Evolutionary conservation across 2,797 vertebrate genomes (phyloP).

Genomic region (Urophycis tenuis): DNA sequence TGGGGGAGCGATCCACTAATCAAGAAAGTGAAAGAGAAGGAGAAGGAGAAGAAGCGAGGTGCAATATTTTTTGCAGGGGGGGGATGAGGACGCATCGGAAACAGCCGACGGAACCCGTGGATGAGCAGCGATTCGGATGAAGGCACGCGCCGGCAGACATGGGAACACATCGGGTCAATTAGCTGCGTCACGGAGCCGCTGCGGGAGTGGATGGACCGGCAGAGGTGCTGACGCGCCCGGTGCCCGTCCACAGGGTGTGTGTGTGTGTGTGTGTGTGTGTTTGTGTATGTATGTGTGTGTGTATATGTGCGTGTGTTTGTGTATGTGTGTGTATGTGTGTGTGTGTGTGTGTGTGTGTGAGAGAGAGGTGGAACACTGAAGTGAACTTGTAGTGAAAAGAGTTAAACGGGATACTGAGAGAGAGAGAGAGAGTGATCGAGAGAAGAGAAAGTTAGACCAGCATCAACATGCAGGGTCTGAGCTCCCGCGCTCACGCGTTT

Average conservation of each 20-base stretch:
- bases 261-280: too few species aligned
- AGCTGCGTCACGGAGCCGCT: slow-evolving; percentile 49
- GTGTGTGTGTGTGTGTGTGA: slow-evolving; percentile 26
- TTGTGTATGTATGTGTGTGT: not conserved
- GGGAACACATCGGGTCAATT: slow-evolving; percentile 53
- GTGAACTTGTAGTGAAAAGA: slow-evolving; percentile 3
- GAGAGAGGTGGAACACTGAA: slow-evolving; percentile 29
- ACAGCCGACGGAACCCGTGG: slow-evolving; percentile 47
- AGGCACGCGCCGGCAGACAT: slow-evolving; percentile 45
- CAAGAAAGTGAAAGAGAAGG: slow-evolving; percentile 35
- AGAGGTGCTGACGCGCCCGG: slow-evolving; percentile 31
- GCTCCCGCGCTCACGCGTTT: slow-evolving; percentile 84
- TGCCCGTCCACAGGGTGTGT: slow-evolving; percentile 11
- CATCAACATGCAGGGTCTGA: slow-evolving; percentile 78
- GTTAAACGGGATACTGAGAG: slow-evolving; percentile 23
- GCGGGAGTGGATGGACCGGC: slow-evolving; percentile 35
- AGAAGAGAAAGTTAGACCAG: not conserved
- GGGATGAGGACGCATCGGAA: slow-evolving; percentile 23
- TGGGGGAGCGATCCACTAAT: slow-evolving; percentile 27
- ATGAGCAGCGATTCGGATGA: slow-evolving; percentile 47
- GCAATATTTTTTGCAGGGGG: slow-evolving; percentile 29
- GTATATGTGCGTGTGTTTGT: not conserved
- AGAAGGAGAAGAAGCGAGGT: slow-evolving; percentile 30
- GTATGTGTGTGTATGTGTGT: not conserved
- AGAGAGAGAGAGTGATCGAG: too few species aligned